A percentile compares a stretch with the other conserved stretches of the same genome.
phyloP scores from a whole-genome alignment of 2,888 invertebrate species.

The Crematogaster levior region DNA sequence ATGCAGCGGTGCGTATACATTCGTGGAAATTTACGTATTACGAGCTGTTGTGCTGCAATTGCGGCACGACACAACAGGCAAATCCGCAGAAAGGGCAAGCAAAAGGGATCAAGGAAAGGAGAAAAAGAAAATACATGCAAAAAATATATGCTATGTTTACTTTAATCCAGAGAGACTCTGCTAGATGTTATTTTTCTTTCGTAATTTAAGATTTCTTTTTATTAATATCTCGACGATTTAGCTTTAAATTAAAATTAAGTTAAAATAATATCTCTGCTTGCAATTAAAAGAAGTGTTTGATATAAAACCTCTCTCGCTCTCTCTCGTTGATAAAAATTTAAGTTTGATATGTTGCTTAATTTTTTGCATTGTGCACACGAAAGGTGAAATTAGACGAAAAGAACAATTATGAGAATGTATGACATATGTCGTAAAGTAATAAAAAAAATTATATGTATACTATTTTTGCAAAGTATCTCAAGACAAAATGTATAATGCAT shows the following conservation, averaged over 20 bases:
- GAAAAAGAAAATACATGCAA: not conserved
- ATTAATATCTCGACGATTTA: not conserved
- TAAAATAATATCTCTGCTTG: not conserved
- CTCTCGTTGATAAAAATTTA: not conserved
- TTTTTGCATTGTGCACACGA: not conserved
- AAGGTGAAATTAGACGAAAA: not conserved
- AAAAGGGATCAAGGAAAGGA: not conserved
- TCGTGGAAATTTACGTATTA: slow-evolving; percentile 35
- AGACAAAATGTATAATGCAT: slow-evolving; percentile 15
- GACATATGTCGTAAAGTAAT: not conserved
- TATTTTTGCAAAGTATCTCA: not conserved
- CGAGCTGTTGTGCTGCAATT: slow-evolving; percentile 20
- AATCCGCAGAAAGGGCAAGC: not conserved
- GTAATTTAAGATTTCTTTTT: not conserved
- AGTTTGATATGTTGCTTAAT: not conserved
- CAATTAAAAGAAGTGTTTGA: not conserved
- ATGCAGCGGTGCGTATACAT: slow-evolving; percentile 29
- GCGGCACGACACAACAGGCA: not conserved
- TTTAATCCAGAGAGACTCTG: not conserved
- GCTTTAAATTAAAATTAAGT: not conserved
- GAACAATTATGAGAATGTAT: not conserved
- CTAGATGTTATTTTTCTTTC: not conserved
- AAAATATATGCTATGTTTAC: not conserved
- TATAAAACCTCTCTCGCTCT: not conserved
- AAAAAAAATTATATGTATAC: not conserved